Evolutionary conservation across 1,140 invertebrate genomes (phyloP).

Genomic region (Euura lappo): DNA sequence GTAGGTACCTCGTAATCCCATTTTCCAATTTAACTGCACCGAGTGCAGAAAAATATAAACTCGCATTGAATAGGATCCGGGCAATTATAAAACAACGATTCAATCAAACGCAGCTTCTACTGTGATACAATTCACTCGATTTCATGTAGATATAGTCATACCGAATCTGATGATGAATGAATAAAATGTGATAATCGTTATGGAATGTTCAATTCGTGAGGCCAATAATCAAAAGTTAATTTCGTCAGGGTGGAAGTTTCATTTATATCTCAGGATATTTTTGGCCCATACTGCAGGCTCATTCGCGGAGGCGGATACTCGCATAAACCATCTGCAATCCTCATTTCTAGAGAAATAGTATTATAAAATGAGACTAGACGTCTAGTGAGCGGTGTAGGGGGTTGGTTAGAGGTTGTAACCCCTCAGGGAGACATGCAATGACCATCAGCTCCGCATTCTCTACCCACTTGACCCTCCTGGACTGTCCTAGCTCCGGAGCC

Average conservation of each 20-base stretch:
- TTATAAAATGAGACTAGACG: constrained; percentile 1
- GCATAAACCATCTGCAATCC: not conserved
- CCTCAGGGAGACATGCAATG: constrained; percentile 6
- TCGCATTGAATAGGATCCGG: too few species aligned
- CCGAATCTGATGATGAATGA: too few species aligned
- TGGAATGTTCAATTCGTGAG: too few species aligned
- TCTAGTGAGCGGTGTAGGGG: not conserved
- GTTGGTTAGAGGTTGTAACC: not conserved
- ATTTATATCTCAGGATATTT: too few species aligned
- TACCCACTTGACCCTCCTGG: not conserved
- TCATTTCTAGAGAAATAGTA: constrained; percentile 5
- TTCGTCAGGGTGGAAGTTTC: too few species aligned
- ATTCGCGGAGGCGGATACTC: not conserved
- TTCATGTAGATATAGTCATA: too few species aligned
- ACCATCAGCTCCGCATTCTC: not conserved
- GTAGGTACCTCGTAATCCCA: not conserved
- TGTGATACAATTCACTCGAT: too few species aligned
- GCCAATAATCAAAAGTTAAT: too few species aligned
- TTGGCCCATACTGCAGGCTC: not conserved
- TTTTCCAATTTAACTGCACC: not conserved
- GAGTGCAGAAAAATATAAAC: too few species aligned
- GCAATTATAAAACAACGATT: too few species aligned
- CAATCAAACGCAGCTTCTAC: too few species aligned
- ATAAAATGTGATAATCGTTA: too few species aligned
- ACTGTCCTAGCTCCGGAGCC: not conserved